Evolutionary conservation across 2,113 vertebrate species (phyloP), one percentile per base, ranked within the genome.

Genomic region (Paradisaea rubra): DNA sequence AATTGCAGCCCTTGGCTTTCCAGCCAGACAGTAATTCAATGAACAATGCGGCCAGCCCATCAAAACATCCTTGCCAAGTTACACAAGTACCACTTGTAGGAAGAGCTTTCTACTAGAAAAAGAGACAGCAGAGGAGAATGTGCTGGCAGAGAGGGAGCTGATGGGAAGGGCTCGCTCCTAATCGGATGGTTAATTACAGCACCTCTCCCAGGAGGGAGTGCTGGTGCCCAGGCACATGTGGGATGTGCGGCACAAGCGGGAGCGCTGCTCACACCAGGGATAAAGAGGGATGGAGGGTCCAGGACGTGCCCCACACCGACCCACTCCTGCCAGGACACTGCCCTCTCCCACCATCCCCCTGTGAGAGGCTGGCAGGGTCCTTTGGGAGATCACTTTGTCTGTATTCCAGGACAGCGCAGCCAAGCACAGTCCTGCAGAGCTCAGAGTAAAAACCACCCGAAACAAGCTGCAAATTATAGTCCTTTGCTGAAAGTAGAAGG

Each of bases 1-100:
- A 95, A 97, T 81, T 88, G 90, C 95, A 95, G 95, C 90, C 93
- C 94, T 95, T 91, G 86, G 90, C 93, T 96, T 84, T 94, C 31
- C 92, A 94, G 90, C 82, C 90, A 97, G 91, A 88, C 63, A 86
- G 84, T 89, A 93, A 77, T 82, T 92, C 74, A 88, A 71, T 60
- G 72, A 83, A 84, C 80, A 74, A 95, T 80, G 68, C 6, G 15
- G 63, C 78, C 94, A 82, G 97, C 83, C 91, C 83, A 85, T 76
- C 70, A 69, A 92, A 86, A 63, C 83, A 54, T 27, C 84, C 93
- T 90, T 91, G 77, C 89, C 92, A 95, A 93, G 76, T 92, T 96
- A 96, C 91, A 91, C 69, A 83, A 92, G 76, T 80, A 87, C 91
- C 84, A 65, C 89, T 83, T 69, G 95, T 91, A 81, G 94, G 85